These are phyloP conservation scores for Aradophagus sp. DNA, from an alignment of 1,140 invertebrate species.

Conservation along the genomic window DNA sequence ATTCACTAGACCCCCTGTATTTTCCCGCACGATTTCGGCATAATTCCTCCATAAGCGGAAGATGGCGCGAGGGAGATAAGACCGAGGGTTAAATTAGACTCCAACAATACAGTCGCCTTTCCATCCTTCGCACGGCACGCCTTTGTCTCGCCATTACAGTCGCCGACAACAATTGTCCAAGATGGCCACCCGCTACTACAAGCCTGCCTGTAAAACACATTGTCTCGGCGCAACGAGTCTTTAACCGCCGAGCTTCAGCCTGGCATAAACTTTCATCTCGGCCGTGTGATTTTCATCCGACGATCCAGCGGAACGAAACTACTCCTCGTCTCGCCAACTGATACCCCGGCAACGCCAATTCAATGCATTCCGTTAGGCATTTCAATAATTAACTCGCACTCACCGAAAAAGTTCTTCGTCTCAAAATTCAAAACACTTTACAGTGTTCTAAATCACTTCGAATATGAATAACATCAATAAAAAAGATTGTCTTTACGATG, in stretches of 20 bases:
- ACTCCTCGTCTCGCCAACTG: too few species aligned
- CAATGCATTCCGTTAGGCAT: too few species aligned
- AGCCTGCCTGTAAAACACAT: constrained; percentile 35
- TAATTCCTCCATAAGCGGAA: constrained; percentile 35
- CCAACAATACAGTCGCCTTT: constrained; percentile 41
- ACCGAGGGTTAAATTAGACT: constrained; percentile 53
- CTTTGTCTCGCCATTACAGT: constrained; percentile 31
- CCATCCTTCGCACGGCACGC: constrained; percentile 9
- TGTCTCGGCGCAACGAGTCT: constrained; percentile 33
- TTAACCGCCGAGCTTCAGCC: too few species aligned
- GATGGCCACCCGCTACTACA: constrained; percentile 48
- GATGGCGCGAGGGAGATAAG: constrained; percentile 47
- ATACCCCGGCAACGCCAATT: too few species aligned
- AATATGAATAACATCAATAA: too few species aligned
- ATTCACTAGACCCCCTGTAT: constrained; percentile 32
- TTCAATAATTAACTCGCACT: too few species aligned
- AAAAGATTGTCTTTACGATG: too few species aligned
- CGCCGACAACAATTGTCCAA: constrained; percentile 49
- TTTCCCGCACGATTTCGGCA: constrained; percentile 32
- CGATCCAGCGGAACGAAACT: constrained; percentile 5
- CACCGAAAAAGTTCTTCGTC: too few species aligned
- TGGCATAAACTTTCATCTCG: constrained; percentile 24
- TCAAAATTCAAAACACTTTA: too few species aligned
- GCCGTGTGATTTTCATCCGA: constrained; percentile 5
- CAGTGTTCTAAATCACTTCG: too few species aligned